A percentile compares a stretch with the other conserved stretches of the same genome.
Conservation (phyloP, 1,140 invertebrate genomes). For the Propsilocerus akamusi region DNA sequence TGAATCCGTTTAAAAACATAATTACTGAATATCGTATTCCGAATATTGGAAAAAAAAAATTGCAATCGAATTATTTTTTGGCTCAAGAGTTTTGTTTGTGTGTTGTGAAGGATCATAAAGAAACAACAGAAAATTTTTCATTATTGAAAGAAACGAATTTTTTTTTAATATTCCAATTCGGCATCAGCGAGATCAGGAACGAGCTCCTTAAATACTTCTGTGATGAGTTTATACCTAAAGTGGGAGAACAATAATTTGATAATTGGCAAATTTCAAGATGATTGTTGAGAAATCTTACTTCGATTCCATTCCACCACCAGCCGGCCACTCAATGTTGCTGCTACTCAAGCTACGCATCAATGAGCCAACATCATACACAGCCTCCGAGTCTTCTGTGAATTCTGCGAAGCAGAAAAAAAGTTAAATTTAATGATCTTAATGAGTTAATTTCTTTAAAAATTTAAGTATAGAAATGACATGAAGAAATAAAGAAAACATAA, state of each 20-base stretch:
- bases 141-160: not conserved
- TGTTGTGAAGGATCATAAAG: too few species aligned
- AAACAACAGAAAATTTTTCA: too few species aligned
- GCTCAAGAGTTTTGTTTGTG: too few species aligned
- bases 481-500: not conserved
- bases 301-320: constrained; percentile 4
- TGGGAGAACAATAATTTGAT: not conserved
- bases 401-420: not conserved
- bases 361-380: not conserved
- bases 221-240: constrained; percentile 20
- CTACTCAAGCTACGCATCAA: not conserved
- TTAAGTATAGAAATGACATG: not conserved
- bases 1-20: too few species aligned
- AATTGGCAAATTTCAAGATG: not conserved
- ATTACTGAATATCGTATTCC: too few species aligned
- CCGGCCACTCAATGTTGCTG: constrained; percentile 3
- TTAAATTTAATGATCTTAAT: too few species aligned
- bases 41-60: too few species aligned
- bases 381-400: constrained; percentile 1
- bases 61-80: too few species aligned
- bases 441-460: not conserved
- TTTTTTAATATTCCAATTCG: not conserved
- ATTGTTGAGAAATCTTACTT: constrained; percentile 1
- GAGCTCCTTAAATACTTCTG: constrained; percentile 20
- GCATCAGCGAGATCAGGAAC: constrained; percentile 13